phyloP scores from a whole-genome alignment of 2,113 vertebrate genomes.

The Oncorhynchus masou region DNA sequence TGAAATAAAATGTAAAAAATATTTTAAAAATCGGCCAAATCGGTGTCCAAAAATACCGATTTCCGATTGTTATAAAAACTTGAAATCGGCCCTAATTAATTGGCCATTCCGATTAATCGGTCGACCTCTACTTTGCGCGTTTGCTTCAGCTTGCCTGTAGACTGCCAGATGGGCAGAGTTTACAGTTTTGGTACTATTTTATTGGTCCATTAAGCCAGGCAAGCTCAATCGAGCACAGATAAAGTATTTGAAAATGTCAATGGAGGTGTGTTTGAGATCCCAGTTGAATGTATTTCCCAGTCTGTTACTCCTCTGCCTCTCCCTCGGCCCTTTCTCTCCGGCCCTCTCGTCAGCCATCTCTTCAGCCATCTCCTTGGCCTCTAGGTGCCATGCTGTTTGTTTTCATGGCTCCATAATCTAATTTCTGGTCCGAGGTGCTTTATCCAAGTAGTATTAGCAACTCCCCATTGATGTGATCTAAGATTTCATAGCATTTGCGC shows the following conservation, averaged over 20 bases:
- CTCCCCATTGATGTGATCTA: conserved; percentile 33
- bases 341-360: conserved; percentile 52
- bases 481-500: conserved; percentile 5
- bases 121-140: no score
- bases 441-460: conserved; percentile 42
- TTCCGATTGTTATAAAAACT: no score
- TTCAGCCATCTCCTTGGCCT: conserved; percentile 9
- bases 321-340: background rate
- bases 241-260: background rate
- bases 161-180: no score
- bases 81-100: no score
- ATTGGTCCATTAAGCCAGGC: no score
- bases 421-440: conserved; percentile 31
- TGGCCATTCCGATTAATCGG: no score
- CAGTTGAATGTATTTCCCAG: conserved; percentile 48
- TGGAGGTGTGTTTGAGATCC: conserved; percentile 26
- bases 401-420: conserved; percentile 38
- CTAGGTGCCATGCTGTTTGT: conserved; percentile 38
- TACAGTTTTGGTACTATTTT: no score
- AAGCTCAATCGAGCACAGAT: background rate
- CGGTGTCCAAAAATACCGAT: no score
- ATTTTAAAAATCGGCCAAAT: no score
- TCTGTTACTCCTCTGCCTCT: conserved; percentile 15
- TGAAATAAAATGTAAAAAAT: no score
- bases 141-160: no score